Evolutionary conservation across 2,888 invertebrate genomes (phyloP), one percentile per base, ranked within the genome.

Genomic region (Platycheirus albimanus): DNA sequence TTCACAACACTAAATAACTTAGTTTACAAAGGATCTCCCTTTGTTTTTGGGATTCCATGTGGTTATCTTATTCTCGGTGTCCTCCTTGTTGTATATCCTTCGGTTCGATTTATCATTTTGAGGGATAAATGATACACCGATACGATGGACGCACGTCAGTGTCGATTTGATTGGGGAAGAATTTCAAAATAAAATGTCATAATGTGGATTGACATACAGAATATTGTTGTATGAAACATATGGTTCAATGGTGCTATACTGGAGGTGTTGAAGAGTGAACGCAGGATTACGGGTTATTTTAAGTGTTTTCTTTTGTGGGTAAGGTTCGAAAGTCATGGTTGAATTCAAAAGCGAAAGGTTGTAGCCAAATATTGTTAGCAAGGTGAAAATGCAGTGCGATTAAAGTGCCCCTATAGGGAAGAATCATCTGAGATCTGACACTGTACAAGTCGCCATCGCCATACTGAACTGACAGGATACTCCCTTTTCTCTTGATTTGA

Each of bases 1-100:
- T 78, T 77, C 72, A 41, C 72, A 69, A 17, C 69, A 56, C 81
- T 77, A 72, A 77, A 77, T 77, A 67, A 72, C 49, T 72, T 64
- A 41, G 66, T 71, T 77, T 66, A 28, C 58, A 49, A 41, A 51
- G 61, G 49, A 72, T 36, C 17, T 33, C 13, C 20, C 6, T 51
- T 33, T 43, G 36, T 33, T 41, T 61, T 67, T n/a, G 28, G 41
- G 17, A 4, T 49, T 54, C 28, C 76, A 71, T 81, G 64, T 80
- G 75, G 64, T 20, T 43, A 52, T 71, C 30, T 43, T 7, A 15
- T 47, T 20, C 4, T n/a, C 13, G 30, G 28, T 15, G 61, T 70
- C 30, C 30, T 63, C 45, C 36, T 28, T 20, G 28, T n/a, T n/a
- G n/a, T n/a, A n/a, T 47, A 72, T 58, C 71, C 54, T 77, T 41